These are phyloP conservation scores for Bugula neritina DNA, from an alignment of 2,888 invertebrate genomes.

Conservation along the genomic window DNA sequence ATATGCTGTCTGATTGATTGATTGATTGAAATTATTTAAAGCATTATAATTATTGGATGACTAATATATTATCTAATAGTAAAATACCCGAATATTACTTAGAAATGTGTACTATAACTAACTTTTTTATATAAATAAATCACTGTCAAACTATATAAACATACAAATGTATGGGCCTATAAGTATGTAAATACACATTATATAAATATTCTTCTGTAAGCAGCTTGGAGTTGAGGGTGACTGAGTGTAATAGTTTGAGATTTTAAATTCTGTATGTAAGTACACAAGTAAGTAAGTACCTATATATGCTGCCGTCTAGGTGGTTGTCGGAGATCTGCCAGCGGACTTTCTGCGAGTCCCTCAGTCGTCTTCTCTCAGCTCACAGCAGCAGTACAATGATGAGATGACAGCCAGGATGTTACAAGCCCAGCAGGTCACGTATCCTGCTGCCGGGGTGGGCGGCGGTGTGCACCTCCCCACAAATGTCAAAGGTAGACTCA, in stretches of 20 bases:
- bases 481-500: conserved; percentile 65
- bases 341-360: conserved; percentile 66
- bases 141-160: no score
- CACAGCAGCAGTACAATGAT: conserved; percentile 64
- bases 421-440: conserved; percentile 52
- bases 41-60: neutral
- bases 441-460: conserved; percentile 29
- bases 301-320: conserved; percentile 43
- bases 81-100: no score
- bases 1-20: no score
- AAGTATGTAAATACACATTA: no score
- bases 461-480: conserved; percentile 44
- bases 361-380: conserved; percentile 28
- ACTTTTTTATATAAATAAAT: no score
- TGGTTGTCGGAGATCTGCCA: conserved; percentile 73
- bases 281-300: no score
- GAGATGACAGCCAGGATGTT: conserved; percentile 62
- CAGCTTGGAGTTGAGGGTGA: no score
- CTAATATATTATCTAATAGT: neutral
- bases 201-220: no score
- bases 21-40: neutral
- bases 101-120: no score
- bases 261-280: no score
- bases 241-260: no score
- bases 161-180: no score